phyloP scores from a whole-genome alignment of 2,888 invertebrate genomes.

The Andrena camellia region DNA sequence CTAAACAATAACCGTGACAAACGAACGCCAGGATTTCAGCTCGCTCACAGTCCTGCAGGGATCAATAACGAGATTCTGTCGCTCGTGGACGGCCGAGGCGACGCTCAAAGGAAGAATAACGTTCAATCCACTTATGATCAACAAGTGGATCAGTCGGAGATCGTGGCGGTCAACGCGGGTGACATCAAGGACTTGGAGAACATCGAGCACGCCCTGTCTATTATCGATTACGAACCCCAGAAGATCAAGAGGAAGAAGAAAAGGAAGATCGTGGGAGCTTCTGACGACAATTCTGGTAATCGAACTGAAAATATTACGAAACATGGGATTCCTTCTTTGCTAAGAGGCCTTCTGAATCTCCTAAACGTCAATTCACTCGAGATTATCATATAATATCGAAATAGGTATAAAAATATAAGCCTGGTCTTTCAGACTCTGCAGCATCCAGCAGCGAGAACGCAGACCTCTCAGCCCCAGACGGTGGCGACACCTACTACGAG shows the following conservation, averaged over 20 bases:
- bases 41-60: background rate
- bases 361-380: no score
- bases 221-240: constrained; percentile 77
- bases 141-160: constrained; percentile 58
- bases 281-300: constrained; percentile 18
- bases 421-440: background rate
- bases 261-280: constrained; percentile 1
- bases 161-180: constrained; percentile 31
- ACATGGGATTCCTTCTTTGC: background rate
- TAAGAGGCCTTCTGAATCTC: no score
- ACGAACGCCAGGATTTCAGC: background rate
- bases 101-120: no score
- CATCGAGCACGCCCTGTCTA: constrained; percentile 71
- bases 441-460: background rate
- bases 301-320: background rate
- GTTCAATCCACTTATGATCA: constrained; percentile 44
- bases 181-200: constrained; percentile 68
- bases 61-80: constrained; percentile 37
- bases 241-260: constrained; percentile 63
- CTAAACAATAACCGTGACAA: constrained; percentile 23
- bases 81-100: constrained; percentile 1
- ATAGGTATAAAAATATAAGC: background rate
- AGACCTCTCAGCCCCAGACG: background rate
- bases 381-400: no score
- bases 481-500: constrained; percentile 25